Evolutionary conservation across 2,888 invertebrate genomes (phyloP).

Genomic region (Drosophila subsilvestris): DNA sequence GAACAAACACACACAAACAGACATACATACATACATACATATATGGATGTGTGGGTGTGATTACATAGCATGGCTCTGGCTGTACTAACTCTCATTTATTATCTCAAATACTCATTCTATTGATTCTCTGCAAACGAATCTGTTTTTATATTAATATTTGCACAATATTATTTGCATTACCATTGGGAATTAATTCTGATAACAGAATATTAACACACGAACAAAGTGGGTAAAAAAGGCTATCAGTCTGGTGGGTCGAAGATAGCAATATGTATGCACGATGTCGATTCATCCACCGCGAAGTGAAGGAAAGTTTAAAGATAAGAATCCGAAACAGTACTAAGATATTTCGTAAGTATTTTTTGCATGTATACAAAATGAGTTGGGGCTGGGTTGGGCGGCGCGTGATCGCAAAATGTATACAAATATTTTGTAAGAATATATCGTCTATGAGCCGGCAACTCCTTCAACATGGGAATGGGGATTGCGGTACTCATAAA

Average conservation of each 20-base stretch:
- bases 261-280: background rate
- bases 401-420: background rate
- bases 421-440: conserved; percentile 6
- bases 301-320: background rate
- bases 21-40: background rate
- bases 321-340: background rate
- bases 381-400: background rate
- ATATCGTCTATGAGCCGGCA: background rate
- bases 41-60: background rate
- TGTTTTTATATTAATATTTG: background rate
- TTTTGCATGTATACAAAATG: background rate
- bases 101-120: background rate
- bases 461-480: background rate
- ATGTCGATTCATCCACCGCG: background rate
- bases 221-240: background rate
- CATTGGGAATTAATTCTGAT: background rate
- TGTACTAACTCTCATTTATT: background rate
- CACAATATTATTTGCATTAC: conserved; percentile 1
- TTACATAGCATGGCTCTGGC: no score
- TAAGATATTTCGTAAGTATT: background rate
- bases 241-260: background rate
- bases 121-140: background rate
- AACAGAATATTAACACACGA: background rate
- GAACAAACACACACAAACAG: background rate
- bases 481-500: background rate